Percentiles rank a stretch among this genome's conserved stretches.
phyloP scores from a whole-genome alignment of 2,113 vertebrate species.

The Willisornis vidua region DNA sequence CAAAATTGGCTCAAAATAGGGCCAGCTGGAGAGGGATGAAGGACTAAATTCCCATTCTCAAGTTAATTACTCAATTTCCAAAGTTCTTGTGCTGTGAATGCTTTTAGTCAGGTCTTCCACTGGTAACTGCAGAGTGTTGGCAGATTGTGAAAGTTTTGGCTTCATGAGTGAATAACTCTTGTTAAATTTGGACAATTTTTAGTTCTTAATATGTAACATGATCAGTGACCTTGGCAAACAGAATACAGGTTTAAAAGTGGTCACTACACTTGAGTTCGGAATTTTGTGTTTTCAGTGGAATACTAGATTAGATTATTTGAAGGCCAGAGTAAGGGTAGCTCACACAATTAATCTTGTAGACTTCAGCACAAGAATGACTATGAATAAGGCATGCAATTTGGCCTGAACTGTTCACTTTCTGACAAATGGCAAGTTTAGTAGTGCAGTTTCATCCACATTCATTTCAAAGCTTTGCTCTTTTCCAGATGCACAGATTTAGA shows the following conservation, averaged over 20 bases:
- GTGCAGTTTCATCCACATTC: background rate
- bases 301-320: background rate
- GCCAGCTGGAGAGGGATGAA: background rate
- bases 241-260: background rate
- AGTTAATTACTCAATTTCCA: background rate
- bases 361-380: background rate
- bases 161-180: background rate
- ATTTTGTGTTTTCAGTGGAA: background rate
- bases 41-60: background rate
- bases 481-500: background rate
- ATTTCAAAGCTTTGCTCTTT: background rate
- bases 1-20: background rate
- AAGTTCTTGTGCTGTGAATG: background rate
- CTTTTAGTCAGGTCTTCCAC: background rate
- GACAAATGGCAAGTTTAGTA: background rate
- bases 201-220: background rate
- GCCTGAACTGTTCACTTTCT: background rate
- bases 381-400: background rate
- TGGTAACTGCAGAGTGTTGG: background rate
- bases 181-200: background rate
- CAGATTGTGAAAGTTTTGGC: background rate
- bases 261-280: background rate
- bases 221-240: background rate
- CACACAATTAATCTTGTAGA: background rate
- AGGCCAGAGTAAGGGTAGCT: background rate